A percentile compares a stretch with the other conserved stretches of the same genome.
Conservation (phyloP, 1,140 invertebrate genomes). For the Onthophagus taurus region DNA sequence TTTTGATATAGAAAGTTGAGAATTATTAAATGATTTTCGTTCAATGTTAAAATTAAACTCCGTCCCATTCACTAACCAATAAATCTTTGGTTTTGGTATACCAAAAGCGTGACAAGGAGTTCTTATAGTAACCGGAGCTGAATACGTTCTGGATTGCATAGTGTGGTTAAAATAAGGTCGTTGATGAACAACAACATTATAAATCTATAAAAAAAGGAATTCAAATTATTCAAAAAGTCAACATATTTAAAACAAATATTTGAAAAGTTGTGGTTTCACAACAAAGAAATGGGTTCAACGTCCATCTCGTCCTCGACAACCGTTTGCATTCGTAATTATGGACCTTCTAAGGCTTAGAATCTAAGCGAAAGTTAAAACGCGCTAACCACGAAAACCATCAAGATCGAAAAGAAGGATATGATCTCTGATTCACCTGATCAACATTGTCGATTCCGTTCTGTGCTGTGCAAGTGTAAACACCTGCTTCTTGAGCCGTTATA, state of each 20-base stretch:
- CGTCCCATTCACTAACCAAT: constrained; percentile 63
- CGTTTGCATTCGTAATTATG: background rate
- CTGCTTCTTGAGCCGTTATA: constrained; percentile 40
- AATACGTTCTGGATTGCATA: constrained; percentile 35
- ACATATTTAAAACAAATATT: too few species aligned
- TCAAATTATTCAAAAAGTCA: background rate
- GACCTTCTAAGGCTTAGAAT: background rate
- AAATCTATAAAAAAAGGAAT: constrained; percentile 7
- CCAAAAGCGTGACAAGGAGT: constrained; percentile 62
- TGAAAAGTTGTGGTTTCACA: too few species aligned
- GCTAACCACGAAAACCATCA: too few species aligned
- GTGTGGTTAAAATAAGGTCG: constrained; percentile 28
- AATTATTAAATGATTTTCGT: background rate
- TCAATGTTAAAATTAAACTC: constrained; percentile 48
- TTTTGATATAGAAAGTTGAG: too few species aligned
- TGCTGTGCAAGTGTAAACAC: constrained; percentile 69
- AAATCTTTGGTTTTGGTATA: constrained; percentile 49
- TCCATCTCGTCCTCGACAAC: too few species aligned
- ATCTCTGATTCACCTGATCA: constrained; percentile 2
- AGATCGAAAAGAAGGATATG: background rate
- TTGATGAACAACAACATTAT: constrained; percentile 6
- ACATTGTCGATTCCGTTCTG: constrained; percentile 57
- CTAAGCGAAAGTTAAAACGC: background rate
- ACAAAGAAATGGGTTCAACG: too few species aligned
- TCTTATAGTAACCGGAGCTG: constrained; percentile 56